These are phyloP conservation scores for Euthynnus affinis DNA, from an alignment of 2,797 vertebrate genomes.

Conservation along the genomic window DNA sequence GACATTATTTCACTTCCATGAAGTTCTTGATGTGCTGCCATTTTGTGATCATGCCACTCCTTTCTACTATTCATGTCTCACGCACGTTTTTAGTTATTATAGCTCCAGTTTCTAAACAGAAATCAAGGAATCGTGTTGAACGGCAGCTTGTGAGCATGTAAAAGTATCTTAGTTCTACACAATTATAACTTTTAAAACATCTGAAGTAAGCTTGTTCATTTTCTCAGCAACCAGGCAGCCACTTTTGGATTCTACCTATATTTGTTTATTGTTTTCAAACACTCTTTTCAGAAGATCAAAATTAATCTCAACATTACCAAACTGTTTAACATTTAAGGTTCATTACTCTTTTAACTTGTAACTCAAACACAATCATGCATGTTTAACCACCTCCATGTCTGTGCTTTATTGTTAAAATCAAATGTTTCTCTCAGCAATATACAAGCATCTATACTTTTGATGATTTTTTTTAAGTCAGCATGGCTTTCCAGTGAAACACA, in stretches of 20 bases:
- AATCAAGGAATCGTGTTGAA: neutral
- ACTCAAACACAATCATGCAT: no score
- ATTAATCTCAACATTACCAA: no score
- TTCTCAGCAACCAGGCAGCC: no score
- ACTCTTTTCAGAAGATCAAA: no score
- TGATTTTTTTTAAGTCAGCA: neutral
- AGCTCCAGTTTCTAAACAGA: neutral
- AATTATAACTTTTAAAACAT: neutral
- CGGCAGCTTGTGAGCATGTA: neutral
- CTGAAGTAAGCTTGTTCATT: no score
- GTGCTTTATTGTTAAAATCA: neutral
- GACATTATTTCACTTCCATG: constrained; percentile 4
- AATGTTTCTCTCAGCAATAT: neutral
- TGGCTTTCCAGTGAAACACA: no score
- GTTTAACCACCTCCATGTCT: neutral
- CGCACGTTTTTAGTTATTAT: neutral
- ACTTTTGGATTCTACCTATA: no score
- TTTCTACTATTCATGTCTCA: neutral
- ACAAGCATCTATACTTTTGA: neutral
- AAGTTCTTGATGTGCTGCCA: neutral
- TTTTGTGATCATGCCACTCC: neutral
- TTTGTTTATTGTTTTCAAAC: no score
- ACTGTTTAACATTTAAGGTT: no score
- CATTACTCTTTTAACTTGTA: no score
- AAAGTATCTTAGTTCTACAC: neutral